phyloP scores from a whole-genome alignment of 2,888 invertebrate genomes.

The Acronicta aceris region DNA sequence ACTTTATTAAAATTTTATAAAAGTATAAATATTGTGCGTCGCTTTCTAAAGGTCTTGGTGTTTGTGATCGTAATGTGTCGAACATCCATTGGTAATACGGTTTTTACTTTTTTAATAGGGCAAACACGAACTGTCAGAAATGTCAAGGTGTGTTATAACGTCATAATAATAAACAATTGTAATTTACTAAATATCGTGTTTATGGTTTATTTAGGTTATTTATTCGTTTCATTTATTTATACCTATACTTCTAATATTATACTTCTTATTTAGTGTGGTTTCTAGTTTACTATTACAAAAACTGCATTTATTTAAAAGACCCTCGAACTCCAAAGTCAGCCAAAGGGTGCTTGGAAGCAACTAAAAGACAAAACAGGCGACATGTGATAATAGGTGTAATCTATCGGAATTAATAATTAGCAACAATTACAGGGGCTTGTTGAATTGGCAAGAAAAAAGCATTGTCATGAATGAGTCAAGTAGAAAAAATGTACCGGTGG shows the following conservation, averaged over 20 bases:
- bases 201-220: too few species aligned
- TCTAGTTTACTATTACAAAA: too few species aligned
- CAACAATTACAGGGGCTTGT: constrained; percentile 44
- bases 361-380: constrained; percentile 15
- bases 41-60: constrained; percentile 46
- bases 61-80: constrained; percentile 39
- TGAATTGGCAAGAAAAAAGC: constrained; percentile 50
- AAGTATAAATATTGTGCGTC: constrained; percentile 48
- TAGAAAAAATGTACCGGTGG: constrained; percentile 43
- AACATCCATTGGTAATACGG: constrained; percentile 22
- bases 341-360: neutral
- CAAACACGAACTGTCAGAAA: constrained; percentile 7
- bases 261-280: too few species aligned
- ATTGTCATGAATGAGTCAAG: constrained; percentile 54
- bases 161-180: neutral
- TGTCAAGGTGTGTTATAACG: constrained; percentile 12
- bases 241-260: too few species aligned
- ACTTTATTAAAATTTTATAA: constrained; percentile 42
- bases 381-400: constrained; percentile 43
- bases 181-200: too few species aligned
- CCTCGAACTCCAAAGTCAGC: neutral
- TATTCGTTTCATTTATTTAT: too few species aligned
- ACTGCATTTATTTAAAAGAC: neutral
- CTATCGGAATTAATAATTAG: constrained; percentile 53
- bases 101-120: constrained; percentile 35